These are phyloP conservation scores for Drosophila cognata DNA, from an alignment of 2,888 invertebrate species.

Conservation along the genomic window DNA sequence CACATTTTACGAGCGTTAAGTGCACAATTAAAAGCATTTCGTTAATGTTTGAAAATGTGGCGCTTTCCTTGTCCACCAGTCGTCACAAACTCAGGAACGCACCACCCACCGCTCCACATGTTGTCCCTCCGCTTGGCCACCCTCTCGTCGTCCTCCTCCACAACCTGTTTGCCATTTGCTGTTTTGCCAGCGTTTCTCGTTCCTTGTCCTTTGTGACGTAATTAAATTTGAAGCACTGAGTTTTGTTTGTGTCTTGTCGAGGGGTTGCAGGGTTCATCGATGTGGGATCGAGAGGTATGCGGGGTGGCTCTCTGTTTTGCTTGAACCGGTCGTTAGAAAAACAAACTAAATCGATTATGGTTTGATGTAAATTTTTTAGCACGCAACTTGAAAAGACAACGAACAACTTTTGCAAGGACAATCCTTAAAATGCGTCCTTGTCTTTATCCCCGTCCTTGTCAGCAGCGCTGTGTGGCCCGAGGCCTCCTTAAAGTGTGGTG, in stretches of 20 bases:
- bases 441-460: not conserved
- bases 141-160: not conserved
- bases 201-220: conserved; percentile 52
- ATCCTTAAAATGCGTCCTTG: conserved; percentile 7
- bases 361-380: conserved; percentile 46
- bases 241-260: not conserved
- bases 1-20: conserved; percentile 80
- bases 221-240: conserved; percentile 63
- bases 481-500: not conserved
- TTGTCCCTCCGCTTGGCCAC: not conserved
- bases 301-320: conserved; percentile 1
- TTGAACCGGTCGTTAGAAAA: conserved; percentile 3
- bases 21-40: conserved; percentile 80
- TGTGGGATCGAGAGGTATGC: conserved; percentile 9
- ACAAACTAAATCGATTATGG: conserved; percentile 61
- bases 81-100: conserved; percentile 1
- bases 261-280: conserved; percentile 3
- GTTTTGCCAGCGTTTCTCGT: conserved; percentile 23
- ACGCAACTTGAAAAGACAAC: conserved; percentile 8
- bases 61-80: conserved; percentile 40
- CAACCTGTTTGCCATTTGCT: conserved; percentile 16
- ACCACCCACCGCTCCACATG: conserved; percentile 1
- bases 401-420: conserved; percentile 7
- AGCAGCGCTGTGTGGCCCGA: not conserved
- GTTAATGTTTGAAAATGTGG: conserved; percentile 72